Evolutionary conservation across 2,888 invertebrate species (phyloP).

Genomic region (Plagodis pulveraria): DNA sequence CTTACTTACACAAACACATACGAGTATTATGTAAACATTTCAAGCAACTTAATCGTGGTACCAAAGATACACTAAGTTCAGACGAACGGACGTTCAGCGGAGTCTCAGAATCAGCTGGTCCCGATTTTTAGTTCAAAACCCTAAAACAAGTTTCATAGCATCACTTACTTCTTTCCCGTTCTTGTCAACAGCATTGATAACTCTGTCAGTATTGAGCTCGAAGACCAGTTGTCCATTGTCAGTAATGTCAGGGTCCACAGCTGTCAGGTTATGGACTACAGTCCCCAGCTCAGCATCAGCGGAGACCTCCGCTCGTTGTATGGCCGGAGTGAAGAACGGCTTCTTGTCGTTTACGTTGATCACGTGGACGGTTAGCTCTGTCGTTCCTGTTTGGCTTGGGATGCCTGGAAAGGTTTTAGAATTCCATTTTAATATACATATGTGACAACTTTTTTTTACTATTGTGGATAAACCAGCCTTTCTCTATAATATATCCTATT

Average conservation of each 20-base stretch:
- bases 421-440: too few species aligned
- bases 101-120: too few species aligned
- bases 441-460: too few species aligned
- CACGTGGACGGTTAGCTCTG: conserved; percentile 91
- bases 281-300: conserved; percentile 91
- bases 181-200: conserved; percentile 92
- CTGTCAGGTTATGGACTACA: conserved; percentile 88
- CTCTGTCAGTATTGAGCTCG: conserved; percentile 86
- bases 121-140: too few species aligned
- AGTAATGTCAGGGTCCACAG: conserved; percentile 92
- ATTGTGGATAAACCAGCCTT: too few species aligned
- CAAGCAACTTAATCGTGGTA: too few species aligned
- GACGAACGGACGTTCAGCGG: too few species aligned
- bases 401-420: conserved; percentile 87
- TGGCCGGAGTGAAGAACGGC: conserved; percentile 92
- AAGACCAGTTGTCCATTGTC: conserved; percentile 88
- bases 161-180: conserved; percentile 89
- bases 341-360: conserved; percentile 95
- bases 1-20: too few species aligned
- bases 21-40: too few species aligned
- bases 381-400: conserved; percentile 92
- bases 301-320: conserved; percentile 91
- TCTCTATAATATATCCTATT: too few species aligned
- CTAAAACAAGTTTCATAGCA: too few species aligned
- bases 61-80: too few species aligned